These are phyloP conservation scores for Psittacula derbiana DNA, from an alignment of 2,797 vertebrate species.

Conservation along the genomic window DNA sequence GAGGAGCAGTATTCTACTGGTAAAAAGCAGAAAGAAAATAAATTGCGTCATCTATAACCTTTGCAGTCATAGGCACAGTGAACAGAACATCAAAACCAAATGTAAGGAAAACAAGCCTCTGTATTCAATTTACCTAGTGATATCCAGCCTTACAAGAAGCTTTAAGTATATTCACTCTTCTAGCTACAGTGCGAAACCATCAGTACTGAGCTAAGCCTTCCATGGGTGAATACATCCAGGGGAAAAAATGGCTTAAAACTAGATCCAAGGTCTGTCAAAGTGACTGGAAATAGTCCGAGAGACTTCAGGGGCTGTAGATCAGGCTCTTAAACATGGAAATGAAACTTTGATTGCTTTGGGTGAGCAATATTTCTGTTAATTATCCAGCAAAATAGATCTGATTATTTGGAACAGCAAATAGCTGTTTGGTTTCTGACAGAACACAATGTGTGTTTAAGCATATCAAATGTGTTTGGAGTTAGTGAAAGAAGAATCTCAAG, in stretches of 20 bases:
- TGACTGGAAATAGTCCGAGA: not conserved
- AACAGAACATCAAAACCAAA: slow-evolving; percentile 72
- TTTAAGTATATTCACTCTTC: slow-evolving; percentile 18
- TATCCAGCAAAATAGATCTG: slow-evolving; percentile 7
- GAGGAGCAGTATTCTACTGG: slow-evolving; percentile 55
- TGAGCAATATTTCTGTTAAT: slow-evolving; percentile 47
- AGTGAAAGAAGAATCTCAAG: slow-evolving; percentile 42
- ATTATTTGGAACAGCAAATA: slow-evolving; percentile 50
- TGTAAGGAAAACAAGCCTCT: slow-evolving; percentile 66
- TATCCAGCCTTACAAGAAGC: slow-evolving; percentile 39
- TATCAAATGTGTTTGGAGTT: slow-evolving; percentile 64
- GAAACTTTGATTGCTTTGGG: slow-evolving; percentile 31
- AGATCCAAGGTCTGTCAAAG: not conserved
- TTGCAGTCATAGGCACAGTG: slow-evolving; percentile 62
- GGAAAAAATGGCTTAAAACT: not conserved
- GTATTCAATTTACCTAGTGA: slow-evolving; percentile 66
- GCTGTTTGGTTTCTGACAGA: slow-evolving; percentile 42
- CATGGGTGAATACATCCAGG: not conserved
- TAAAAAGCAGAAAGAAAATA: slow-evolving; percentile 65
- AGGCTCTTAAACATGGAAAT: not conserved
- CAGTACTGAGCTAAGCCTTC: not conserved
- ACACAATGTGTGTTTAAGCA: slow-evolving; percentile 10
- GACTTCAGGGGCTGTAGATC: not conserved
- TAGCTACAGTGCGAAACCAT: slow-evolving; percentile 50
- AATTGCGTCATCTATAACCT: slow-evolving; percentile 68